Evolutionary conservation across 2,888 invertebrate species (phyloP).

Genomic region (Altica lythri): DNA sequence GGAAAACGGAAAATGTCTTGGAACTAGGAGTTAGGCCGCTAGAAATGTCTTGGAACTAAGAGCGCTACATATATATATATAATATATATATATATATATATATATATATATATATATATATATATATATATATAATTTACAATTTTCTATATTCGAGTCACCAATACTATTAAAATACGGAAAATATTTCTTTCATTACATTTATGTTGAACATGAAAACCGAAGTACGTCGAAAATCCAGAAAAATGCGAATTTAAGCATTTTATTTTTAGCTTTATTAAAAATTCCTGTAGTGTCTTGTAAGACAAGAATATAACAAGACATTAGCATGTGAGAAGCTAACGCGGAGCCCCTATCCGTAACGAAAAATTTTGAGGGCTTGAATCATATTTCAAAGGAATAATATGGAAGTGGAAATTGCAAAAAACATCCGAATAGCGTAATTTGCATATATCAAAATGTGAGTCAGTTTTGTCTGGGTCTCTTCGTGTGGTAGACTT

Average conservation of each 20-base stretch:
- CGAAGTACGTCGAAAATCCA: no score
- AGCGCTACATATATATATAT: no score
- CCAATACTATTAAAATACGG: no score
- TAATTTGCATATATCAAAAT: constrained; percentile 38
- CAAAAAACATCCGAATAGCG: constrained; percentile 35
- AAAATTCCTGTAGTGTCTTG: constrained; percentile 28
- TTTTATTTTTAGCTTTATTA: constrained; percentile 28
- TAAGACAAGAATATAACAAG: constrained; percentile 33
- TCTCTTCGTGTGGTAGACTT: constrained; percentile 29
- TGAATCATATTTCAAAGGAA: constrained; percentile 34
- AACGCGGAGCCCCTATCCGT: constrained; percentile 29
- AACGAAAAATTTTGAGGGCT: constrained; percentile 31
- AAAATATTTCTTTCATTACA: no score
- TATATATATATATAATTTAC: no score
- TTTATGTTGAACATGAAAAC: no score
- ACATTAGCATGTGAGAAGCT: constrained; percentile 41
- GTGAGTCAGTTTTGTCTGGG: constrained; percentile 31
- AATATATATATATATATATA: no score
- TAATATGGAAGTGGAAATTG: constrained; percentile 30
- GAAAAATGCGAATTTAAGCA: constrained; percentile 26
- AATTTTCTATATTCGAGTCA: no score
- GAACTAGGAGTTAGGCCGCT: no score
- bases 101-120: no score
- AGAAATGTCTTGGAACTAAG: no score
- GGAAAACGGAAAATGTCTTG: no score